Base-by-base conservation (phyloP, 2,797 vertebrate species). In the Lophura swinhoii region DNA sequence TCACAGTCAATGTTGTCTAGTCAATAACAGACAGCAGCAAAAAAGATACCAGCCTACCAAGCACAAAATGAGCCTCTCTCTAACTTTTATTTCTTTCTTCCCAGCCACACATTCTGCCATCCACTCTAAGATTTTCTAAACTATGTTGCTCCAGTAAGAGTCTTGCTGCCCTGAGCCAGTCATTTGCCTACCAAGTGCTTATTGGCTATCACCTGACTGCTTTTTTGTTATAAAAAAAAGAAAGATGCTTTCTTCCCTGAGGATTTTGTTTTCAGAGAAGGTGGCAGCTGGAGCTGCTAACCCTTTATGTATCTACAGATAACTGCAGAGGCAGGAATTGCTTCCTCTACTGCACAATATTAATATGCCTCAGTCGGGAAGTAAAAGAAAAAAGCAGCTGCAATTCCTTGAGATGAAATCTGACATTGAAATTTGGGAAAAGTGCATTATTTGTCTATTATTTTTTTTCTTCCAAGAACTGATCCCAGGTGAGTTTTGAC, bases 21-120 rank as follows among this genome's bases (percentile, higher is more conserved):
- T 95, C 91, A 94, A 68, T 88, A 95, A 87, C 26, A 94, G 88
- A 83, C 35, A 93, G 66, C 43, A 83, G 41, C 84, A 87, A 88
- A 80, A 81, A 87, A 70, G 24, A 69, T 74, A 74, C 22, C 18
- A 87, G 53, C 15, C 55, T 85, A 83, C 69, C 46, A 91, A 60
- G 48, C 74, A 84, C 63, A 86, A 91, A 91, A 87, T 74, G 0
- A 90, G 31, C 20, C 41, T 90, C 31, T 76, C 20, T 90, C 7
- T 76, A 88, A 49, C 56, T 84, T 90, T 67, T 84, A 63, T 28
- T 51, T 3, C 62, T 84, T 93, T 90, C 37, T 85, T 84, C 43
- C 5, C 75, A 78, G 28, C 14, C 44, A 72, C 9, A 21, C 28
- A 43, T 64, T 64, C 28, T 31, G 62, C 39, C 62, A 14, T 64